Base-by-base conservation (phyloP, 2,113 vertebrate species). In the Dasyprocta punctata region DNA sequence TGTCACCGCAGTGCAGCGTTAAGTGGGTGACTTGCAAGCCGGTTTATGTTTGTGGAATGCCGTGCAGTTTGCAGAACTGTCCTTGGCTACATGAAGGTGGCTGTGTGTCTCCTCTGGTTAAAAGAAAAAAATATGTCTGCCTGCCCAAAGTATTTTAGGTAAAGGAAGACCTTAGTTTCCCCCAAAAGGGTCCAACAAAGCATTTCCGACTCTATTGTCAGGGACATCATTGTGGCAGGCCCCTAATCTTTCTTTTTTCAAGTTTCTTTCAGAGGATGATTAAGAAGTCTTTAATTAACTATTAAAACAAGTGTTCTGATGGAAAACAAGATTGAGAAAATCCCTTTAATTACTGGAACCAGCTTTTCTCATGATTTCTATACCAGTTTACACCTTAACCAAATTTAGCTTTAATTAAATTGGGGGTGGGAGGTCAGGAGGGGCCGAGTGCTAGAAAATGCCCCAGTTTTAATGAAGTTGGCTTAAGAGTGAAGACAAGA, bases 311-410 rank as follows among this genome's bases (percentile, higher is more conserved):
- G 78, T 96, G 89, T 98, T 71, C 97, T 97, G 97, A 96, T 54
- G 96, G 96, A 97, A 92, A 93, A 98, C 95, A 95, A 98, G 97
- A 98, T 98, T 98, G 97, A 98, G 93, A 98, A 97, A 98, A 98
- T 98, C 97, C 96, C 92, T 98, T 98, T 98, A 98, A 99, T 98
- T 98, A 98, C 95, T 97, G 96, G 95, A 98, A 98, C 98, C 49
- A 98, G 97, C 97, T 98, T 98, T 98, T 96, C 96, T 97, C 94
- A 78, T 97, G 95, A 98, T 98, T 96, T 98, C 78, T 97, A 98
- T 97, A 98, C 80, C 84, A 89, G 96, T 98, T 98, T 98, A 94
- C 75, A 98, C 81, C 36, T 28, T 77, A 92, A 96, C 97, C 83
- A 93, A 98, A 98, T 94, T 98, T 96, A 90, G 90, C 92, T 97